phyloP scores from a whole-genome alignment of 2,113 vertebrate species.

The Strigops habroptila region DNA sequence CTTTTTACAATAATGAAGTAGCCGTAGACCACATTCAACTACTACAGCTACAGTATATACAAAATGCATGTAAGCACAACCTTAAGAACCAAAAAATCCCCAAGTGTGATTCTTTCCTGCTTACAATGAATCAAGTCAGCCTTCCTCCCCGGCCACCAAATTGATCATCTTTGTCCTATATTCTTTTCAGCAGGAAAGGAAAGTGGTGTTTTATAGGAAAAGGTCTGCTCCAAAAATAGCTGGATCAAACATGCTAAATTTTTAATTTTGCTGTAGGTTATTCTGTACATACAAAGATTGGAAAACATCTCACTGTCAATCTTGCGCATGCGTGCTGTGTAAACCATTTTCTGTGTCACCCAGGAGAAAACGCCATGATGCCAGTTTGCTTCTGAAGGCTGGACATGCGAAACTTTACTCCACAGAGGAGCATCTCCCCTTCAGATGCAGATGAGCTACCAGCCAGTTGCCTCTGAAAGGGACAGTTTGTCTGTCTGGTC shows the following conservation, averaged over 20 bases:
- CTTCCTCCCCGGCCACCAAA: too few relatives aligned
- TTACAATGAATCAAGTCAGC: not conserved
- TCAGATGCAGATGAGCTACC: not conserved
- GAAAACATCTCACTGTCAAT: rapidly evolving
- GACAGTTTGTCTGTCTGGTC: not conserved
- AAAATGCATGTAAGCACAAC: not conserved
- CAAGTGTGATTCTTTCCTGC: not conserved
- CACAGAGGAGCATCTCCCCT: not conserved
- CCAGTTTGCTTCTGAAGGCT: not conserved
- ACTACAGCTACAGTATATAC: not conserved
- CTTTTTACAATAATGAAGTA: not conserved
- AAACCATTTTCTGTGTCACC: not conserved
- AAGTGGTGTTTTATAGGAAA: not conserved
- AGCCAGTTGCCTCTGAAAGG: not conserved
- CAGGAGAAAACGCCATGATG: not conserved
- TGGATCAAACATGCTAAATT: not conserved
- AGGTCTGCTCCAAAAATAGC: not conserved
- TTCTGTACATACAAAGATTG: not conserved
- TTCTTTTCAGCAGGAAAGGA: not conserved
- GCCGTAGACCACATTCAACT: not conserved
- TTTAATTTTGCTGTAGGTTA: not conserved
- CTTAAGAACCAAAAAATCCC: not conserved
- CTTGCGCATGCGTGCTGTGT: rapidly evolving
- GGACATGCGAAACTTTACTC: not conserved
- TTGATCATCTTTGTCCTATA: not conserved